These are phyloP conservation scores for Escarpia spicata DNA, from an alignment of 2,888 invertebrate species.

Conservation along the genomic window DNA sequence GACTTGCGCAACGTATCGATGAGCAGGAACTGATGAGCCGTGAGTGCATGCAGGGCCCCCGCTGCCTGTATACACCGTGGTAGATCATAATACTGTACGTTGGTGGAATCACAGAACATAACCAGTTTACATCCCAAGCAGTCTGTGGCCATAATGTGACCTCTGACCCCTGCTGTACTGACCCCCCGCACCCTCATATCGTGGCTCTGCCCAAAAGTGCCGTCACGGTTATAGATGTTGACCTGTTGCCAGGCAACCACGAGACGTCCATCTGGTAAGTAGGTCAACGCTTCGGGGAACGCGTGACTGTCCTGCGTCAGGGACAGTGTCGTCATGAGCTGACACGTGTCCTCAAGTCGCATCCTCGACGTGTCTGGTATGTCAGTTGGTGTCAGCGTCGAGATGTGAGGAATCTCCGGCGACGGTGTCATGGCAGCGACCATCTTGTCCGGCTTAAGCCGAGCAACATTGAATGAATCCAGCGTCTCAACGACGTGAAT, in stretches of 20 bases:
- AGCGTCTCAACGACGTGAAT: background rate
- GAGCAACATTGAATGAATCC: background rate
- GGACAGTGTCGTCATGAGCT: background rate
- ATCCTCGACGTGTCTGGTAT: background rate
- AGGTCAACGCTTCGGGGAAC: background rate
- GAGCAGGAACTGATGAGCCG: background rate
- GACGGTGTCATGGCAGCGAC: background rate
- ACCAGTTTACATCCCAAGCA: background rate
- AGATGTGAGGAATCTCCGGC: background rate
- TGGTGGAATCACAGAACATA: background rate
- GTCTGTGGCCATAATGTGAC: background rate
- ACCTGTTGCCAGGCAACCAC: constrained; percentile 11
- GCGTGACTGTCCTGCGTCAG: background rate
- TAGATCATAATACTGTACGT: background rate
- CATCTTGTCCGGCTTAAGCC: background rate
- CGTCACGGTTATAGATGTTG: background rate
- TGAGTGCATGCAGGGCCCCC: background rate
- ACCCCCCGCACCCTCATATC: background rate
- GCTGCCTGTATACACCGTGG: background rate
- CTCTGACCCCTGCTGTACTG: background rate
- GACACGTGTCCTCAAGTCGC: background rate
- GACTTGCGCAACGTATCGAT: background rate
- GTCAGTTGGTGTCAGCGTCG: background rate
- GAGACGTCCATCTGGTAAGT: constrained; percentile 1
- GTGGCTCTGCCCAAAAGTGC: background rate